Percentiles rank a stretch among this genome's conserved stretches.
Evolutionary conservation across 2,888 invertebrate genomes (phyloP).

Genomic region (Leucozona laternaria): DNA sequence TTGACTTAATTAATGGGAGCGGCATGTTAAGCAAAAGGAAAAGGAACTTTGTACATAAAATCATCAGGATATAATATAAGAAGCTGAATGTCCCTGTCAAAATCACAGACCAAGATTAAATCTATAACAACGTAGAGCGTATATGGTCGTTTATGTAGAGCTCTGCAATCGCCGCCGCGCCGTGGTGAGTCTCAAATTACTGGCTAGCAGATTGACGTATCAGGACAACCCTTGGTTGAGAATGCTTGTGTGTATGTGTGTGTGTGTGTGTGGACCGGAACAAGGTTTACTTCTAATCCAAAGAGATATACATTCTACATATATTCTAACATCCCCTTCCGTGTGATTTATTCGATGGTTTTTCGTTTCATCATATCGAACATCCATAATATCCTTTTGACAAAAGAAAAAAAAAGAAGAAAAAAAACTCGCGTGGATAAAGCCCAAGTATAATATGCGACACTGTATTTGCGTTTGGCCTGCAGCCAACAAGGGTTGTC

Average conservation of each 20-base stretch:
- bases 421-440: constrained; percentile 7
- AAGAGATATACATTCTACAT: neutral
- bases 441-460: constrained; percentile 6
- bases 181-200: constrained; percentile 64
- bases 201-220: constrained; percentile 34
- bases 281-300: constrained; percentile 35
- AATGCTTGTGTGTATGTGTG: neutral
- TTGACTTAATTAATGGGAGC: constrained; percentile 57
- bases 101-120: constrained; percentile 73
- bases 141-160: neutral
- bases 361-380: constrained; percentile 51
- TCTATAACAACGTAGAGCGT: constrained; percentile 19
- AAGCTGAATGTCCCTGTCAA: constrained; percentile 70
- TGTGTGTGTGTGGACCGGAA: constrained; percentile 25
- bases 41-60: constrained; percentile 23
- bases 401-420: neutral
- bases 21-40: neutral
- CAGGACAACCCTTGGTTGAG: neutral
- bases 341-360: constrained; percentile 54
- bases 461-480: constrained; percentile 62
- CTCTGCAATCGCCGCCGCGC: neutral
- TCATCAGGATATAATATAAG: constrained; percentile 72
- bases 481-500: constrained; percentile 69
- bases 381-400: constrained; percentile 45
- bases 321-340: constrained; percentile 55